Base-by-base conservation (phyloP, 2,888 invertebrate genomes). In the Toxonevra muliebris region DNA sequence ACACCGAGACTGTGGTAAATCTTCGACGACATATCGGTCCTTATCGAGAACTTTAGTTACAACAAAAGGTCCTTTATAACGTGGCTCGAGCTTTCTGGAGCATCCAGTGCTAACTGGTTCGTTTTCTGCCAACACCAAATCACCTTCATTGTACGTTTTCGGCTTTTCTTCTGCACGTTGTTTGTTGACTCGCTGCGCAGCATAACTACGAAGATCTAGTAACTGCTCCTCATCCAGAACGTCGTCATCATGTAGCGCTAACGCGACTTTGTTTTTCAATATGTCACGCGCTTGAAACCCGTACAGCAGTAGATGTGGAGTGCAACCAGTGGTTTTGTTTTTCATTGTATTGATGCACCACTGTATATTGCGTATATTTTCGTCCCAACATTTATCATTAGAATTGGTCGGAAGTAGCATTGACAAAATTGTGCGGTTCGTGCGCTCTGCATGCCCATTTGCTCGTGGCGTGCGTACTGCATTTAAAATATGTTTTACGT, bases 1-100 rank as follows among this genome's bases (percentile, higher is more conserved):
- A 12, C 59, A 5, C 4, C 5, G 2, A 2, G 19, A n/a, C 4
- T 12, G 13, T 1, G 61, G 8, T 10, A 61, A 8, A n/a, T 61
- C 48, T 2, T 9, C 11, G 17, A 61, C 12, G 1, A 48, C 48
- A 11, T 61, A 61, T 13, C 52, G 50, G 30, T 61, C 61, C 0
- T 42, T 30, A 13, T 42, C 61, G 9, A 61, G 52, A 7, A 20
- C 30, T 30, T 50, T 30, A 4, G 11, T 45, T n/a, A 63, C 30
- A 3, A 54, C 13, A n/a, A 54, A 54, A 2, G 63, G 63, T 1
- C 63, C 63, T 55, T 63, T 63, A 30, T 55, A 63, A 12, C 42
- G 19, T 15, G 40, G 61, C 40, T 61, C 61, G 4, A 61, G 19
- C 9, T 52, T 52, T 10, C 60, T 17, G 8, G 60, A 60, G 19